Percentiles rank a stretch among this genome's conserved stretches.
phyloP scores from a whole-genome alignment of 1,140 invertebrate genomes.

The Pectinophora gossypiella region DNA sequence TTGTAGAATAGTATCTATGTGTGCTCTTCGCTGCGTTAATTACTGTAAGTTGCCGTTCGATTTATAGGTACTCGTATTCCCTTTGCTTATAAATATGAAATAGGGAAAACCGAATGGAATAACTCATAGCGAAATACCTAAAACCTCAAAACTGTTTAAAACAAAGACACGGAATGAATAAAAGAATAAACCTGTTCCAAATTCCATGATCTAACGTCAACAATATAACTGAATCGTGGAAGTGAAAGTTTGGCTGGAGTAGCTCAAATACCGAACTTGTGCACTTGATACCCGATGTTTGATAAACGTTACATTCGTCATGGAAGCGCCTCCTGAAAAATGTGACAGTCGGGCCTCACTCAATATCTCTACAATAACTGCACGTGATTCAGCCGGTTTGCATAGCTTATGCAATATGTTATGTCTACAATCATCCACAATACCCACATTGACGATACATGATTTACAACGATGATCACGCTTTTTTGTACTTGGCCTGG shows the following conservation, averaged over 20 bases:
- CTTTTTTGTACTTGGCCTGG: no score
- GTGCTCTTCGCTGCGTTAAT: no score
- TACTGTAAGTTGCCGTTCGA: no score
- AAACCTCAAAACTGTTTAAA: no score
- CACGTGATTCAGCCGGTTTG: background rate
- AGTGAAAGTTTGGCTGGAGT: conserved; percentile 32
- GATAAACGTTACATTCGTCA: conserved; percentile 22
- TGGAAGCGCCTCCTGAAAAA: background rate
- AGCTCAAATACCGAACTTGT: conserved; percentile 15
- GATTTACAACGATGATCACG: background rate
- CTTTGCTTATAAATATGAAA: no score
- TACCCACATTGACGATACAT: background rate
- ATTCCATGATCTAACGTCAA: background rate
- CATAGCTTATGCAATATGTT: background rate
- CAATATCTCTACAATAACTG: background rate
- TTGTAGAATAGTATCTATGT: no score
- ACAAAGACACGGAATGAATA: no score
- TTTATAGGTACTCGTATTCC: no score
- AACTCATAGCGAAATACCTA: no score
- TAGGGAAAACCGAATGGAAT: no score
- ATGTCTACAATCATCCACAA: background rate
- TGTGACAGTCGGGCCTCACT: no score
- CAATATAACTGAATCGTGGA: conserved; percentile 19
- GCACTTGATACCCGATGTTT: conserved; percentile 40
- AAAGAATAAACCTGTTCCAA: no score